Evolutionary conservation across 2,113 vertebrate genomes (phyloP).

Genomic region (Dipodomys ordii): DNA sequence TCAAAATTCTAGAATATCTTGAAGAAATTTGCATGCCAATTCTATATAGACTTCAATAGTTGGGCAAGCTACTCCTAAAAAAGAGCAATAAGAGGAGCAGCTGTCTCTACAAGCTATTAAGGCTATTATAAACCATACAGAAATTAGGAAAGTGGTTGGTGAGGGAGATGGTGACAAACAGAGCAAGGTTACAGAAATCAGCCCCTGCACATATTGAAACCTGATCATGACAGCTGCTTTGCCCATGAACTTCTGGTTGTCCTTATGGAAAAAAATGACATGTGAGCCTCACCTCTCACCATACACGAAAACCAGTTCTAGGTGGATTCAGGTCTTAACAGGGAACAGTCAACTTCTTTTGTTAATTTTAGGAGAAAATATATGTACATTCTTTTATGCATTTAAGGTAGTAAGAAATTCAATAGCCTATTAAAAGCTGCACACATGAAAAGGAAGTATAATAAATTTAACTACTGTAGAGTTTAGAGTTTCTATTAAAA

Average conservation of each 20-base stretch:
- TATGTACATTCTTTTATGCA: conserved; percentile 32
- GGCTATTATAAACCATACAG: background rate
- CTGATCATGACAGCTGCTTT: background rate
- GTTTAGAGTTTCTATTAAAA: background rate
- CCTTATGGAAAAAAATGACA: background rate
- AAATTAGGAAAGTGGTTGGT: background rate
- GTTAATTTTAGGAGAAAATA: conserved; percentile 32
- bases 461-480: background rate
- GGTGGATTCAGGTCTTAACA: background rate
- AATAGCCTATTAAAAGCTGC: background rate
- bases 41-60: background rate
- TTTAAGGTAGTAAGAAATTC: background rate
- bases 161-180: background rate
- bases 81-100: background rate
- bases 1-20: background rate
- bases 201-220: background rate
- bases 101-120: background rate
- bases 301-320: background rate
- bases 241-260: background rate
- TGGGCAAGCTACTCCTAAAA: background rate
- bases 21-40: background rate
- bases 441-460: background rate
- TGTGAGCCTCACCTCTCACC: background rate
- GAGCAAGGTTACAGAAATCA: background rate
- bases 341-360: background rate